Evolutionary conservation across 2,888 invertebrate species (phyloP).

Genomic region (Pterobdella sp.): DNA sequence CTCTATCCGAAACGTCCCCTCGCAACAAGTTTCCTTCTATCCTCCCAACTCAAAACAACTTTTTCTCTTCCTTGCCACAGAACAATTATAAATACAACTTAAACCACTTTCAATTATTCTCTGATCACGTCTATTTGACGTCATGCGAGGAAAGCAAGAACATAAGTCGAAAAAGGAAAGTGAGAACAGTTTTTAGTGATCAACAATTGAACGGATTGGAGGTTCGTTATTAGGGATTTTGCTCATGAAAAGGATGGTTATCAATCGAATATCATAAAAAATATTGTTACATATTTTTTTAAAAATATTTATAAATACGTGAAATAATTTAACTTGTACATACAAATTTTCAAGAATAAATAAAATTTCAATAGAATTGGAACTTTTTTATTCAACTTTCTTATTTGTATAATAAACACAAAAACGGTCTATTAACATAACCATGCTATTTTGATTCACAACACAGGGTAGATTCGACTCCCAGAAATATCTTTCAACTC

Average conservation of each 20-base stretch:
- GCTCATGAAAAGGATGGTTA: too few relatives aligned
- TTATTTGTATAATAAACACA: too few relatives aligned
- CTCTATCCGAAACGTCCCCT: not conserved
- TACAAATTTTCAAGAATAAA: too few relatives aligned
- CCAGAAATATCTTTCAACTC: constrained; percentile 88
- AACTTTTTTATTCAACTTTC: too few relatives aligned
- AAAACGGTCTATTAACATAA: too few relatives aligned
- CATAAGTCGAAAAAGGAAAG: constrained; percentile 88
- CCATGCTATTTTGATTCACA: too few relatives aligned
- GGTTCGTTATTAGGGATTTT: constrained; percentile 32
- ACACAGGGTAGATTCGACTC: constrained; percentile 72
- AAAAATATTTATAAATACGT: too few relatives aligned
- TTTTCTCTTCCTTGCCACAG: not conserved
- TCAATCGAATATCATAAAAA: too few relatives aligned
- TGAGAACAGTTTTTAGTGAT: constrained; percentile 75
- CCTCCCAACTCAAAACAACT: not conserved
- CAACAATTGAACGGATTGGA: constrained; percentile 71
- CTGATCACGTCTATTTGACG: not conserved
- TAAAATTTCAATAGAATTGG: too few relatives aligned
- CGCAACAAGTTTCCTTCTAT: not conserved
- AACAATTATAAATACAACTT: not conserved
- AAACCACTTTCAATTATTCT: not conserved
- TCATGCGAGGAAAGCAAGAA: constrained; percentile 57
- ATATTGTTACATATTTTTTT: too few relatives aligned
- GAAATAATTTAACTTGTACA: too few relatives aligned